These are phyloP conservation scores for Paramormyrops kingsleyae DNA, from an alignment of 2,113 vertebrate genomes.

Conservation along the genomic window DNA sequence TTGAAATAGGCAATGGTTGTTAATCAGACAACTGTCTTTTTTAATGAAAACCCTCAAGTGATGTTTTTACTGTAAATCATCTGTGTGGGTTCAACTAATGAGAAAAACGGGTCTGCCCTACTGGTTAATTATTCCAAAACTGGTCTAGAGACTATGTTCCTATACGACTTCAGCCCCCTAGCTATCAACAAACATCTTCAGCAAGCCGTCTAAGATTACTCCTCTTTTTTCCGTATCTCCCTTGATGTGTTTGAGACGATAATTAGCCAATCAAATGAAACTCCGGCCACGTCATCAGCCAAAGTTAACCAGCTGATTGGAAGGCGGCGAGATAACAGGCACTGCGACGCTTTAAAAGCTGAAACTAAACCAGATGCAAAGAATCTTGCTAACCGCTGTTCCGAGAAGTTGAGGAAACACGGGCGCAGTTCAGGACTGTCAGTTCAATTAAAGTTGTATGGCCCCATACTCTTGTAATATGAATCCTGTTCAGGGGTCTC, in stretches of 20 bases:
- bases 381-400: constrained; percentile 20
- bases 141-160: constrained; percentile 58
- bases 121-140: constrained; percentile 71
- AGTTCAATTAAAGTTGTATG: constrained; percentile 52
- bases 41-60: neutral
- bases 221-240: constrained; percentile 57
- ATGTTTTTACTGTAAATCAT: constrained; percentile 6
- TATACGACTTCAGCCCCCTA: constrained; percentile 42
- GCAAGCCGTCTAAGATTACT: constrained; percentile 70
- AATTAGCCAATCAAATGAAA: constrained; percentile 52
- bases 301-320: constrained; percentile 55
- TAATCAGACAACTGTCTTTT: neutral
- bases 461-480: constrained; percentile 57
- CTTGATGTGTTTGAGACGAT: constrained; percentile 52
- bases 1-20: neutral
- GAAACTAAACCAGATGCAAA: constrained; percentile 39
- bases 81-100: constrained; percentile 45
- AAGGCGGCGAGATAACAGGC: constrained; percentile 37
- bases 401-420: constrained; percentile 31
- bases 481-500: constrained; percentile 62
- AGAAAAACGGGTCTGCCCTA: constrained; percentile 60
- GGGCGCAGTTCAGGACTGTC: constrained; percentile 34
- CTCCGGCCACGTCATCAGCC: constrained; percentile 41
- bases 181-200: constrained; percentile 57
- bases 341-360: constrained; percentile 57